Base-by-base conservation (phyloP, 2,888 invertebrate genomes). In the Tetranychus piercei region DNA sequence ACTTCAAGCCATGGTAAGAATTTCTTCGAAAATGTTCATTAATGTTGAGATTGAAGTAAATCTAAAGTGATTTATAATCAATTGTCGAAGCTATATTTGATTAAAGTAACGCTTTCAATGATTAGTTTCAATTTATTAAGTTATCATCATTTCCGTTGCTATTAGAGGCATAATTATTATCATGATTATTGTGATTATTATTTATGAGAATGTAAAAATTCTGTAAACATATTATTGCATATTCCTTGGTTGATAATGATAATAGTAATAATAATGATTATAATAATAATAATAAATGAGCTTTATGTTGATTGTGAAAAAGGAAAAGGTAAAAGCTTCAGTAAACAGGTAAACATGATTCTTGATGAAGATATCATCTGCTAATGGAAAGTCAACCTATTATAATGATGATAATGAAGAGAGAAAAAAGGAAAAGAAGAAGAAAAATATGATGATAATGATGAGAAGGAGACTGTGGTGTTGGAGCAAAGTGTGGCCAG, bases 311-410 rank as follows among this genome's bases (percentile, higher is more conserved):
- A 9, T 15, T 15, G 15, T 55, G 55, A 15, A 15, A 55, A 55
- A 15, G 9, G 55, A 15, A 15, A 55, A 55, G 9, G 15, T 55
- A 15, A 55, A 55, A 55, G 11, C 15, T 15, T 15, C 9, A 55
- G 55, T 55, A 55, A 55, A 55, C 55, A 55, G 55, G 55, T 55
- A 55, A 55, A 55, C 55, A 55, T 55, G 9, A 15, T 55, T 55
- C 55, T 55, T 15, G 15, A 55, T 55, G 55, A 55, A 55, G 55
- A 55, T 55, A 55, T 55, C 55, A 55, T 55, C 55, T 55, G 55
- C 55, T 55, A 55, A 55, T 55, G 55, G 55, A 55, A 55, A 55
- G 55, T 55, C 55, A 55, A 55, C 55, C 55, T 55, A 55, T 55
- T 55, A 55, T 55, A 55, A 55, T 55, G 55, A 55, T 15, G 55